Evolutionary conservation across 1,140 invertebrate genomes (phyloP).

Genomic region (Dreissena rostriformis): DNA sequence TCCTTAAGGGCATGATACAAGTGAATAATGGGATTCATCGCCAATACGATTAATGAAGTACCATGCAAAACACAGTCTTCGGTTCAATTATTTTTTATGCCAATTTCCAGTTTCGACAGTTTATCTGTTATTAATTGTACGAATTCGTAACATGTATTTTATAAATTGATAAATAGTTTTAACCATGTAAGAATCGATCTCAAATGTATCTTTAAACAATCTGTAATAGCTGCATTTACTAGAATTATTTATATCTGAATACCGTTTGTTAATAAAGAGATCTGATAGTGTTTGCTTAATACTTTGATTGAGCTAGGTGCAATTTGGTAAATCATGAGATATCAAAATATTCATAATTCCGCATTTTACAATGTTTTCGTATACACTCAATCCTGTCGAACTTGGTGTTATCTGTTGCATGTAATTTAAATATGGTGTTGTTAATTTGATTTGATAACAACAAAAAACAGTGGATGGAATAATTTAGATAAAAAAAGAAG

Average conservation of each 20-base stretch:
- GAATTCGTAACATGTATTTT: background rate
- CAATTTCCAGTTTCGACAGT: slow-evolving; percentile 3
- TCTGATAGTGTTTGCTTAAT: background rate
- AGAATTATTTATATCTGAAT: background rate
- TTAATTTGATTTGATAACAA: too few relatives aligned
- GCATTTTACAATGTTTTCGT: too few relatives aligned
- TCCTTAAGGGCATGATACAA: too few relatives aligned
- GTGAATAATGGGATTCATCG: too few relatives aligned
- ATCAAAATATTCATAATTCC: too few relatives aligned
- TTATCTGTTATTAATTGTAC: slow-evolving; percentile 1
- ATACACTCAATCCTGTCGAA: too few relatives aligned
- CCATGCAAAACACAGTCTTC: too few relatives aligned
- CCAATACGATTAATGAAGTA: too few relatives aligned
- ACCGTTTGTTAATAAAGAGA: background rate
- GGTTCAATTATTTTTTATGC: background rate
- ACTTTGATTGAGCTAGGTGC: background rate
- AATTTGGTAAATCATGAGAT: slow-evolving; percentile 7
- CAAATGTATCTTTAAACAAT: slow-evolving; percentile 10
- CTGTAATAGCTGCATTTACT: background rate
- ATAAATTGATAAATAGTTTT: background rate
- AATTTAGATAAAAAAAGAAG: too few relatives aligned
- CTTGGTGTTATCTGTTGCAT: too few relatives aligned
- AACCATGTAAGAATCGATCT: background rate
- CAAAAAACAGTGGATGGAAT: too few relatives aligned
- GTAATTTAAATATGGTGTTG: too few relatives aligned